Evolutionary conservation across 2,113 vertebrate genomes (phyloP).

Genomic region (Numida meleagris): DNA sequence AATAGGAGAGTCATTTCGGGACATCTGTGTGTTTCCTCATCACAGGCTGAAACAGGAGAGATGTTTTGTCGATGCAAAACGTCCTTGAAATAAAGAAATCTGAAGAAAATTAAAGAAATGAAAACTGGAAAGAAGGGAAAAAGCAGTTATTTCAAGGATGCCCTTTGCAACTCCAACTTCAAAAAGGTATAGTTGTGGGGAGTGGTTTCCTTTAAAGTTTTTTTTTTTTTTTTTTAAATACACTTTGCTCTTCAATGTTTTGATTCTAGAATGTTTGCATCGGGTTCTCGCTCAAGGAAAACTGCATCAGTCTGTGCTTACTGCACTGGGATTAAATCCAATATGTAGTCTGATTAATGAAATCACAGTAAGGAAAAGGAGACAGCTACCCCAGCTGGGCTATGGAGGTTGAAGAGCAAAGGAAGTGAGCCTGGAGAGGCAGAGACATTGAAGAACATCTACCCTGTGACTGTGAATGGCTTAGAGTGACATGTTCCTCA

Average conservation of each 20-base stretch:
- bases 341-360: not conserved
- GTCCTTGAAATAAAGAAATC: not conserved
- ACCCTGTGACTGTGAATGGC: fast-evolving
- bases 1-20: not conserved
- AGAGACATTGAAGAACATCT: not conserved
- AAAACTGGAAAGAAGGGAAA: not conserved
- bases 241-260: not conserved
- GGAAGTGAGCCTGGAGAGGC: not conserved
- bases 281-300: not conserved
- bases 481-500: not conserved
- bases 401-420: not conserved
- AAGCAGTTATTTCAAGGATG: not conserved
- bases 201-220: not conserved
- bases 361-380: not conserved
- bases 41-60: not conserved
- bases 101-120: not conserved
- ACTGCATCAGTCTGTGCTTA: not conserved
- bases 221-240: not conserved
- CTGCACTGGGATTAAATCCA: not conserved
- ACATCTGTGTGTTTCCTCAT: conserved; percentile 10
- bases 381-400: not conserved
- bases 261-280: not conserved
- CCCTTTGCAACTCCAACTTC: not conserved
- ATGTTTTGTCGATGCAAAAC: not conserved
- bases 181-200: not conserved